Evolutionary conservation across 2,113 vertebrate species (phyloP), one percentile per base, ranked within the genome.

Genomic region (Nannospalax galili): DNA sequence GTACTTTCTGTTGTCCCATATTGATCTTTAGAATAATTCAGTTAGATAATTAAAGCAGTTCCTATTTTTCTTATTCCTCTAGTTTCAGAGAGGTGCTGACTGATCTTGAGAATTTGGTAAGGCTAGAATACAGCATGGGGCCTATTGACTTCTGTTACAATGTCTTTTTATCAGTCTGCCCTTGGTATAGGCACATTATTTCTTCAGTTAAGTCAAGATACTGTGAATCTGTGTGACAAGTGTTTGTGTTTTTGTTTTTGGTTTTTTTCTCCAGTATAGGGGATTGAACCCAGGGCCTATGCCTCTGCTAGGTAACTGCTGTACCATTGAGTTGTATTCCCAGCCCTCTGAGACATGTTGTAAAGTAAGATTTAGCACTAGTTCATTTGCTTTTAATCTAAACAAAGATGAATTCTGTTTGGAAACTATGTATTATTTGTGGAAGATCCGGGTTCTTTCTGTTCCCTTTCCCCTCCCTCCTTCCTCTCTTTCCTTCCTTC

Each of bases 21-120:
- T 73, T 58, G 45, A 56, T n/a, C n/a, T 69, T 90, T 80, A 77
- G 52, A 75, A n/a, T 84, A 88, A 70, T 85, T 94, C 82, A 88
- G 0, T 74, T 88, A 79, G 22, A 10, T 56, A 93, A 94, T 5
- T 93, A 75, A 60, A 84, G 58, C 60, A 84, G 24, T 37, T 37
- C 0, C 45, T 92, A 15, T 60, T 88, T 70, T 26, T 28, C 42
- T 58, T 62, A 12, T 19, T 81, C 73, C 78, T 78, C n/a, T 26
- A 24, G 1, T 90, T 93, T 90, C 4, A 75, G n/a, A 80, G 32
- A 62, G 77, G 16, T 52, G 1, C 42, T 86, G n/a, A 81, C 73
- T 72, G 82, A 69, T 70, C 60, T 60, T 26, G 1, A 64, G 60
- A 35, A 92, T 30, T 6, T 30, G 19, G 19, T 75, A 70, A n/a